Evolutionary conservation across 2,113 vertebrate genomes (phyloP).

Genomic region (Crotalus viridis): DNA sequence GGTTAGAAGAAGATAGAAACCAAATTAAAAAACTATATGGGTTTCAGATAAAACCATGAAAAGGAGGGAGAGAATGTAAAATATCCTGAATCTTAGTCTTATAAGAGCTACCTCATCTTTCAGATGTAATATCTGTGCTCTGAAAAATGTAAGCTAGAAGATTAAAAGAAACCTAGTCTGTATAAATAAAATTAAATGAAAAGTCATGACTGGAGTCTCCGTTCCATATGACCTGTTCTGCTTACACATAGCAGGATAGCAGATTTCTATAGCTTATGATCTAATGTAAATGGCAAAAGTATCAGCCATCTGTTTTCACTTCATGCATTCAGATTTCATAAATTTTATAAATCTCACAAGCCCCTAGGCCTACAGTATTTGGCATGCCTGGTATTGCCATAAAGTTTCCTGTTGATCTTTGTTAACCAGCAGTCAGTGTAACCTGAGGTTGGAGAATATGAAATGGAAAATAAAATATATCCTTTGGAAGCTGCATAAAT

Average conservation of each 20-base stretch:
- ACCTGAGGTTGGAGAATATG: conserved; percentile 25
- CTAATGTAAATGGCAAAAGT: conserved; percentile 53
- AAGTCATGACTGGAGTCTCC: neutral
- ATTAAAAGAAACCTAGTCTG: neutral
- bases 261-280: conserved; percentile 50
- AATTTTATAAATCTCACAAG: conserved; percentile 48
- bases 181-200: conserved; percentile 11
- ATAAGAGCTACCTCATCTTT: neutral
- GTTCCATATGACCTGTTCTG: conserved; percentile 22
- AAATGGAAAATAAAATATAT: conserved; percentile 28
- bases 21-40: neutral
- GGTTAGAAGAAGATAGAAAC: neutral
- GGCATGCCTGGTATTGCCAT: conserved; percentile 17
- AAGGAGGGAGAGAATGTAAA: neutral
- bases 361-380: neutral
- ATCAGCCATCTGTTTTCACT: conserved; percentile 68
- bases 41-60: neutral
- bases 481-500: conserved; percentile 35
- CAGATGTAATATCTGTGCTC: neutral
- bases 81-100: neutral
- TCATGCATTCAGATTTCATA: conserved; percentile 47
- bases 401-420: conserved; percentile 5
- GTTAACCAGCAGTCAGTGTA: conserved; percentile 24
- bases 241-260: conserved; percentile 41
- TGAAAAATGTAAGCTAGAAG: neutral